Base-by-base conservation (phyloP, 2,797 vertebrate genomes). In the Clarias pachynema region DNA sequence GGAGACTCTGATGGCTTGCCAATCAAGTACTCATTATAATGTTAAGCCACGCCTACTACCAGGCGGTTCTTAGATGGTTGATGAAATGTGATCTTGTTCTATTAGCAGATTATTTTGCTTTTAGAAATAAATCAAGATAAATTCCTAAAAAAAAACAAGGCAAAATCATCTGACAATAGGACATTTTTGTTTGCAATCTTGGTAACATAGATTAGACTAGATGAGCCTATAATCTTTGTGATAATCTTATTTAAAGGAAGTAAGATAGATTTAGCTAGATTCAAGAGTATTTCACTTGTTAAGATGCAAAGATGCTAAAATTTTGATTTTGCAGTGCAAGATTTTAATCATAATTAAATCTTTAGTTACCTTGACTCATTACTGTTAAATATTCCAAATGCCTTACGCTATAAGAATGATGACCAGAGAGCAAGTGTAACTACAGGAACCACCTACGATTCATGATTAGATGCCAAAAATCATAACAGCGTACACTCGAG, bases 371-470 rank as follows among this genome's bases (percentile, higher is more conserved):
- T 37, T 20, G 69, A 44, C 12, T 49, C 24, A 72, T 44, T 26
- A 53, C 5, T 73, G n/a, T 20, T 29, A 75, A 29, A 20, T 75
- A 57, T 22, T 20, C 31, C 0, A 75, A 57, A 57, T 20, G 22
- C 12, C 7, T 56, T 14, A 56, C 53, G 57, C 26, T 12, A 34
- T 37, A 12, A 34, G 9, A 34, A 34, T 14, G 74, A 22, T 77
- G 53, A 8, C 26, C 73, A 59, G 56, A 77, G 56, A 77, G 56
- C 49, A 57, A 31, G 26, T 0, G 1, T 53, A 56, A 31, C 29
- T 60, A 31, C 75, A 62, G 14, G 60, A 37, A 62, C 74, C 29
- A 77, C 74, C 74, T 59, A 77, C 56, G 56, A 59, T 77, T 34
- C 56, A 31, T 22, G 18, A 57, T 22, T 56, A 75, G 53, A 57